phyloP scores from a whole-genome alignment of 30 jellyfish, hydroid and myxozoan species.

The Chrysaora quinquecirrha region DNA sequence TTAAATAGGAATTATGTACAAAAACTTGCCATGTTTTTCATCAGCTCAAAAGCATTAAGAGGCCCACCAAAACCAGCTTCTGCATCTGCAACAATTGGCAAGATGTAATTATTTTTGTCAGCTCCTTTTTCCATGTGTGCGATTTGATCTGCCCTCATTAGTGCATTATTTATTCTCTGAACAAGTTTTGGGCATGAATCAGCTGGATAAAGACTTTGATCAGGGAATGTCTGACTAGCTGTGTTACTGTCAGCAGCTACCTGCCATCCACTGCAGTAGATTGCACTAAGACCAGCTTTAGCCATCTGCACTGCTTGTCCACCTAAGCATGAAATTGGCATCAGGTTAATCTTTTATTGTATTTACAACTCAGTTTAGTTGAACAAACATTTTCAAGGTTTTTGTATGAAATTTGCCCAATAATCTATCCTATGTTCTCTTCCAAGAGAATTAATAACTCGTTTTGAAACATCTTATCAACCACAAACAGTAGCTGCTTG shows the following conservation, averaged over 20 bases:
- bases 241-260: constrained; percentile 95
- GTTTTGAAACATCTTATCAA: too few species aligned
- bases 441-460: too few species aligned
- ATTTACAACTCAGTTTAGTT: too few species aligned
- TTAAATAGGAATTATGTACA: not conserved
- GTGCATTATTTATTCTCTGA: constrained; percentile 89
- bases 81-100: constrained; percentile 97
- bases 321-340: too few species aligned
- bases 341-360: too few species aligned
- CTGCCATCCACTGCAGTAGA: constrained; percentile 98
- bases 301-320: constrained; percentile 99
- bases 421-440: too few species aligned
- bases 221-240: constrained; percentile 87
- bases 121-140: constrained; percentile 77
- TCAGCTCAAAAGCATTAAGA: constrained; percentile 89
- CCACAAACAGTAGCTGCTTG: too few species aligned
- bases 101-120: constrained; percentile 55
- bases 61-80: constrained; percentile 99
- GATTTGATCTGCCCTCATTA: constrained; percentile 96
- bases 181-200: constrained; percentile 90
- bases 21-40: constrained; percentile 81
- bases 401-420: too few species aligned
- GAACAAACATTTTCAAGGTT: too few species aligned
- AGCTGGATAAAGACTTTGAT: constrained; percentile 89
- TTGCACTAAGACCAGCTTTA: constrained; percentile 89